Conservation (phyloP, 2,113 vertebrate genomes). For the Odontophorus gujanensis region DNA sequence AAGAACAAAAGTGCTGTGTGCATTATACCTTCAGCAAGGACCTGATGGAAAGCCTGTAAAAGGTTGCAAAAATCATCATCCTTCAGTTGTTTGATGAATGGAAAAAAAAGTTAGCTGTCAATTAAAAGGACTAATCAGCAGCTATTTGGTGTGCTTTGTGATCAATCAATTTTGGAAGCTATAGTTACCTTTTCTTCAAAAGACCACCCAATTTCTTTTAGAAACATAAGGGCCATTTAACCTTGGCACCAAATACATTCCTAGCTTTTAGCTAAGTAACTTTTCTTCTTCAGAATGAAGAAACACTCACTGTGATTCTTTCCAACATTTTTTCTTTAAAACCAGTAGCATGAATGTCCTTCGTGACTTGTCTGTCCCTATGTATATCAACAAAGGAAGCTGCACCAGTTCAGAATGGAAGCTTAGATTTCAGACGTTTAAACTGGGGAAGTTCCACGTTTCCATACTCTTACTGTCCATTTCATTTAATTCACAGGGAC, state of each 20-base stretch:
- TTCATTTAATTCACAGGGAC: neutral
- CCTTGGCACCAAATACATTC: fast-evolving
- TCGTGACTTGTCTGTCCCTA: neutral
- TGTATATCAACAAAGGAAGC: neutral
- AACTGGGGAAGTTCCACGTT: neutral
- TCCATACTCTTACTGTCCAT: neutral
- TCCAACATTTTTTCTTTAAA: neutral
- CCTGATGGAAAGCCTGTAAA: neutral
- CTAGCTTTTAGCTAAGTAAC: neutral
- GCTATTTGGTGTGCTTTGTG: fast-evolving
- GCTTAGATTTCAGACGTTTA: neutral
- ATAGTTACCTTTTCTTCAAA: neutral
- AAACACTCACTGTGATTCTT: neutral
- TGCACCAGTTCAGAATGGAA: neutral
- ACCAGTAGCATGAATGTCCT: neutral
- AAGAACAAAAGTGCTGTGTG: neutral
- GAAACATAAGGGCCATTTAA: neutral
- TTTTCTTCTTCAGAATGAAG: neutral
- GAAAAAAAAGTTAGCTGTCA: neutral
- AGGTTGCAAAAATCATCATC: neutral
- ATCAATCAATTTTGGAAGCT: neutral
- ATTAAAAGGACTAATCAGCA: neutral
- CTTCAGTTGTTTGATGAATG: neutral
- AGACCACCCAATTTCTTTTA: neutral
- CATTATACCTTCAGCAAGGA: fast-evolving